Evolutionary conservation across 2,113 vertebrate species (phyloP), one percentile per base, ranked within the genome.

Genomic region (Petrocephalus microphthalmus): DNA sequence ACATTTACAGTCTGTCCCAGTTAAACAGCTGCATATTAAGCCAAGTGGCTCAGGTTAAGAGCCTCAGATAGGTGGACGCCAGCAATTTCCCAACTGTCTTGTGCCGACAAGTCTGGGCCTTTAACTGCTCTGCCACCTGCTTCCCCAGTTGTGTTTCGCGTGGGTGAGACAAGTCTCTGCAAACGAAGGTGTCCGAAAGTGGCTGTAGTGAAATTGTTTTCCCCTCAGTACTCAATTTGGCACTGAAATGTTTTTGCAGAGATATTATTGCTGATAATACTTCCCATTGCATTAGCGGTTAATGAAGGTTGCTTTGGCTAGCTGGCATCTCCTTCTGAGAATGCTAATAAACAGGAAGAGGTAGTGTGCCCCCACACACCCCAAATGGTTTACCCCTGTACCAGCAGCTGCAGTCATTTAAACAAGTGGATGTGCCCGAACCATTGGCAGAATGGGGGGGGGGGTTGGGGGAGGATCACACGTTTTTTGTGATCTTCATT

Each of bases 21-120:
- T 83, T 83, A 83, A 83, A 49, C 81, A 83, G 45, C 81, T 83
- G 81, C 81, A 49, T 83, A 47, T 49, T 83, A 47, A 47, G 7
- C 42, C 3, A 83, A 49, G 42, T 37, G 10, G 45, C 22, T 0
- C 20, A 20, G 81, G 37, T 47, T 47, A 83, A 83, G 42, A 22
- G 42, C 45, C 45, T n/a, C 3, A 42, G 3, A 7, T 22, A 83
- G 42, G 81, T 47, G 20, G 33, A 83, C 45, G 49, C 5, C 10
- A 1, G 45, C 7, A 37, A 83, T 49, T 22, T 45, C 81, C 45
- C 42, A 37, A 83, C 19, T n/a, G 45, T 49, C 17, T 47, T 47
- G 7, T 10, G 20, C 20, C 33, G 37, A 82, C 78, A 82, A 82
- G 78, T 49, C 78, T 19, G 20, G 45, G 42, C 37, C 22, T 83